Evolutionary conservation across 2,888 invertebrate genomes (phyloP).

Genomic region (Macrosiphum euphorbiae): DNA sequence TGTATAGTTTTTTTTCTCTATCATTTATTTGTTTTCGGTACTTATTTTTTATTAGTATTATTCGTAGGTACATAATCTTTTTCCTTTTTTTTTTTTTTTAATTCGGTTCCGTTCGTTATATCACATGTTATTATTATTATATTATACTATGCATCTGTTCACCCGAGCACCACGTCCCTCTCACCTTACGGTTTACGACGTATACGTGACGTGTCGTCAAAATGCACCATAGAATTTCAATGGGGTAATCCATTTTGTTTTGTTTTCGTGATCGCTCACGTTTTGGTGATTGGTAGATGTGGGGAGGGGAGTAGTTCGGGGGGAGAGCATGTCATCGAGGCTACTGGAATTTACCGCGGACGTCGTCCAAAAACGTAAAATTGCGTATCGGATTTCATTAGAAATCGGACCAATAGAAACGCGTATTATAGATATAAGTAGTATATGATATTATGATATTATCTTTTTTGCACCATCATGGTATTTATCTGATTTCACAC

Average conservation of each 20-base stretch:
- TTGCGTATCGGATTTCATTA: neutral
- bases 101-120: neutral
- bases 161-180: neutral
- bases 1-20: neutral
- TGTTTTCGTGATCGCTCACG: neutral
- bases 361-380: conserved; percentile 3
- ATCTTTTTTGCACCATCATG: too few relatives aligned
- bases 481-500: too few relatives aligned
- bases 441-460: neutral
- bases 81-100: neutral
- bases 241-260: neutral
- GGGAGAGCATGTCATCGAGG: neutral
- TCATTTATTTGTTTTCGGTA: neutral
- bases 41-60: neutral
- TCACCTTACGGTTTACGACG: conserved; percentile 36
- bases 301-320: neutral
- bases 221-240: conserved; percentile 24
- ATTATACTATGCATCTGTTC: neutral
- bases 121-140: too few relatives aligned
- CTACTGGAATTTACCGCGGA: conserved; percentile 34
- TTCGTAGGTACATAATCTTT: neutral
- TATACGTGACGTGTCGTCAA: conserved; percentile 22
- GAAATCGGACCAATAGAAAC: conserved; percentile 13
- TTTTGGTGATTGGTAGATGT: neutral
- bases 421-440: too few relatives aligned